These are phyloP conservation scores for Mesorhabditis sp. DNA, from an alignment of 2,888 invertebrate species.

Conservation along the genomic window DNA sequence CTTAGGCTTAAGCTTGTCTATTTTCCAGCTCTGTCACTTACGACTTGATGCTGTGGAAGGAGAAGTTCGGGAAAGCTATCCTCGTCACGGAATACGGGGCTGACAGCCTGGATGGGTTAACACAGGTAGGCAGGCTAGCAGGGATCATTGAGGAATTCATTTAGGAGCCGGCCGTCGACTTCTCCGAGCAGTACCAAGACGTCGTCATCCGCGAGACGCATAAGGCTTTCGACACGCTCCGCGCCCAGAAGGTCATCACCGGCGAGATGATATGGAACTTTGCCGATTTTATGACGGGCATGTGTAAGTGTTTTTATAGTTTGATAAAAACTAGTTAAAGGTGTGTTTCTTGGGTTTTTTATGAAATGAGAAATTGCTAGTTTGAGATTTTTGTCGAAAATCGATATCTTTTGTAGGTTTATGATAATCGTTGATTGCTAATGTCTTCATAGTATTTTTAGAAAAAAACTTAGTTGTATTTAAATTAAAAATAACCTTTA, in stretches of 20 bases:
- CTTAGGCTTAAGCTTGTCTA: too few species aligned
- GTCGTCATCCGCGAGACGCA: slow-evolving; percentile 81
- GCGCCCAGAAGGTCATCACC: slow-evolving; percentile 67
- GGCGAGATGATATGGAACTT: slow-evolving; percentile 99
- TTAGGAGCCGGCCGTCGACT: slow-evolving; percentile 69
- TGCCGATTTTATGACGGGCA: slow-evolving; percentile 92
- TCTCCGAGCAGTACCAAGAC: slow-evolving; percentile 92
- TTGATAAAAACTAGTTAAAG: too few species aligned
- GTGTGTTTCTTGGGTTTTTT: too few species aligned
- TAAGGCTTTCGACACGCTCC: slow-evolving; percentile 80
- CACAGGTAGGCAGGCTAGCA: slow-evolving; percentile 68
- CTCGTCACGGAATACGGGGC: slow-evolving; percentile 94
- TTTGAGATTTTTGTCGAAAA: too few species aligned
- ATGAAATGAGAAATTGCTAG: too few species aligned
- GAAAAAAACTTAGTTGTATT: too few species aligned
- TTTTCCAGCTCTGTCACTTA: slow-evolving; percentile 59
- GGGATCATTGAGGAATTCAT: background rate
- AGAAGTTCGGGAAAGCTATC: slow-evolving; percentile 79
- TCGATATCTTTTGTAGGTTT: too few species aligned
- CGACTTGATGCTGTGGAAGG: slow-evolving; percentile 78
- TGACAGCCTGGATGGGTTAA: slow-evolving; percentile 84
- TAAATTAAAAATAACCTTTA: too few species aligned
- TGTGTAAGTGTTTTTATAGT: slow-evolving; percentile 65
- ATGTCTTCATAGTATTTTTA: too few species aligned
- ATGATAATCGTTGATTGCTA: too few species aligned